Evolutionary conservation across 2,113 vertebrate genomes (phyloP).

Genomic region (Esox niger): DNA sequence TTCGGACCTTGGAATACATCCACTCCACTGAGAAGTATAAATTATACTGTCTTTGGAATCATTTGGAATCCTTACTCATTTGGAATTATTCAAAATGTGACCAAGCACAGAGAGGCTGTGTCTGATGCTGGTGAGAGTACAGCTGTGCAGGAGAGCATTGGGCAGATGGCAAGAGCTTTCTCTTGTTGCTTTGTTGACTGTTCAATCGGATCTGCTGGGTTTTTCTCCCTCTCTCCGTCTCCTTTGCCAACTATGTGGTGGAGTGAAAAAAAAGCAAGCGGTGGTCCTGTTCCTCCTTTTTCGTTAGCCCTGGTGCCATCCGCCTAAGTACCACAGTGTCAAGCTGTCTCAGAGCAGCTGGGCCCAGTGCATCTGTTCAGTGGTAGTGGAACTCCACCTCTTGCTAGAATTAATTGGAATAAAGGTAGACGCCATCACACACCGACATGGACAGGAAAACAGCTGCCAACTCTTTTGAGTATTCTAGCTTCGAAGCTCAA

Average conservation of each 20-base stretch:
- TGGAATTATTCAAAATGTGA: constrained; percentile 11
- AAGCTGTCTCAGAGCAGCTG: constrained; percentile 20
- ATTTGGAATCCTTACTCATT: too few relatives aligned
- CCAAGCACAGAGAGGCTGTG: constrained; percentile 18
- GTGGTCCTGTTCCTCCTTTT: background rate
- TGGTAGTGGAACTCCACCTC: constrained; percentile 11
- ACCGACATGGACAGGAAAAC: constrained; percentile 10
- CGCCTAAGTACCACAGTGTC: constrained; percentile 18
- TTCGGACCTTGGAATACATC: too few relatives aligned
- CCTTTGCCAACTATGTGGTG: constrained; percentile 11
- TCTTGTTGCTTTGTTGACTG: constrained; percentile 23
- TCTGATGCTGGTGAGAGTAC: constrained; percentile 11
- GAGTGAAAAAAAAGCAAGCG: background rate
- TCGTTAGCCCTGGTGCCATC: constrained; percentile 16
- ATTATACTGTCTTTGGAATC: background rate
- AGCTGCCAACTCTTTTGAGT: too few relatives aligned
- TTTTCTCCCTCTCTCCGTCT: background rate
- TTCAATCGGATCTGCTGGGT: constrained; percentile 15
- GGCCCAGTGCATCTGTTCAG: constrained; percentile 7
- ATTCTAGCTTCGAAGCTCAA: too few relatives aligned
- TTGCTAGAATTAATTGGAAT: constrained; percentile 32
- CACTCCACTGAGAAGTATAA: too few relatives aligned
- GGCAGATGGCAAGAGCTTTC: constrained; percentile 34
- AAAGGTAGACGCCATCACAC: constrained; percentile 29
- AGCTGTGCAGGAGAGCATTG: constrained; percentile 23